A percentile compares a stretch with the other conserved stretches of the same genome.
These are phyloP conservation scores for Puffinus mauretanicus DNA, from an alignment of 2,113 vertebrate species.

Conservation along the genomic window DNA sequence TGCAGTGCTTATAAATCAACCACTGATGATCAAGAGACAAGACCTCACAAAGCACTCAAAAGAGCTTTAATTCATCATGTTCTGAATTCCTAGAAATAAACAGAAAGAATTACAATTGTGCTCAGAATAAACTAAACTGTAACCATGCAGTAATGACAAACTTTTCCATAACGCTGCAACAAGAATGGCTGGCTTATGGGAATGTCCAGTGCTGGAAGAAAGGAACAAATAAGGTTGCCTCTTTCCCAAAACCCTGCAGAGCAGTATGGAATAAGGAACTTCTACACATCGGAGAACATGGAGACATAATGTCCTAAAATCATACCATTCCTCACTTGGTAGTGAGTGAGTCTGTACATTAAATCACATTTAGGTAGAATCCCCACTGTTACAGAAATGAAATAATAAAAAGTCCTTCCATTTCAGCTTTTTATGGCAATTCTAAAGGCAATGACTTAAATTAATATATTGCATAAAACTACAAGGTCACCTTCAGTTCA, in stretches of 20 bases:
- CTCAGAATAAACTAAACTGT: background rate
- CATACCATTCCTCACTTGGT: background rate
- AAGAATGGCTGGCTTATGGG: background rate
- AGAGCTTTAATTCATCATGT: background rate
- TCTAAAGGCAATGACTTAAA: background rate
- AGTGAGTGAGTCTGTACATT: background rate
- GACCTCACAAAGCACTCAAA: background rate
- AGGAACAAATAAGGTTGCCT: background rate
- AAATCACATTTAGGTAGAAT: background rate
- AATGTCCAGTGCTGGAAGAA: background rate
- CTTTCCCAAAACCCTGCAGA: background rate
- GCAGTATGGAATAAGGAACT: background rate
- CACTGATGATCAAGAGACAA: background rate
- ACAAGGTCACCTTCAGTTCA: background rate
- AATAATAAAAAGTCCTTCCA: background rate
- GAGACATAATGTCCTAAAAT: background rate
- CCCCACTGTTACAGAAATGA: background rate
- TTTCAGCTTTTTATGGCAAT: background rate
- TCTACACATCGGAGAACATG: accelerated
- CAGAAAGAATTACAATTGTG: background rate
- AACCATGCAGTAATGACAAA: background rate
- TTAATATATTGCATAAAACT: background rate
- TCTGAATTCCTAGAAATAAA: background rate
- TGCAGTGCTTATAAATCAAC: background rate
- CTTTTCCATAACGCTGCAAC: background rate